phyloP scores from a whole-genome alignment of 2,113 vertebrate species.

The Nibea albiflora region DNA sequence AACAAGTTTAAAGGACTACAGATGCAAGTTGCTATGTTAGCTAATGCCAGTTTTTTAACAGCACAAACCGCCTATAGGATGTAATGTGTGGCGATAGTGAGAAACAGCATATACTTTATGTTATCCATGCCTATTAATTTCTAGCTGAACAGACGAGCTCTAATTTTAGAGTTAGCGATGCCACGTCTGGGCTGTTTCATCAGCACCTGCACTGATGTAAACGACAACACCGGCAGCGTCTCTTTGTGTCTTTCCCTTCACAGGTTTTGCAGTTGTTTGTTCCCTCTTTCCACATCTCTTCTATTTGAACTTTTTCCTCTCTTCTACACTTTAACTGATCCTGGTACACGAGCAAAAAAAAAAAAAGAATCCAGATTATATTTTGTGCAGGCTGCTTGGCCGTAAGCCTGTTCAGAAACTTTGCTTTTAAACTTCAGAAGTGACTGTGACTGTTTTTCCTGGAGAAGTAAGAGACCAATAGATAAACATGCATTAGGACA shows the following conservation, averaged over 20 bases:
- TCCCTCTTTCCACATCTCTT: neutral
- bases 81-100: no score
- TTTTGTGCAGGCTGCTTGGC: constrained; percentile 1
- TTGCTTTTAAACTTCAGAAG: constrained; percentile 21
- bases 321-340: neutral
- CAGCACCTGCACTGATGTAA: neutral
- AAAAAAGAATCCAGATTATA: neutral
- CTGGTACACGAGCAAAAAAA: neutral
- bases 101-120: neutral
- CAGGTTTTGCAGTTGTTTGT: neutral
- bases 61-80: neutral
- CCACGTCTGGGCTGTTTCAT: neutral
- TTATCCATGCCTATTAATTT: neutral
- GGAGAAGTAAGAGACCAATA: constrained; percentile 4
- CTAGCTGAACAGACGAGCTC: neutral
- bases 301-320: neutral
- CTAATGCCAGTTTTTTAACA: neutral
- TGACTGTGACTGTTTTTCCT: constrained; percentile 2
- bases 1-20: neutral
- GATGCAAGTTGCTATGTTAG: no score
- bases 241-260: neutral
- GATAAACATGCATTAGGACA: constrained; percentile 19
- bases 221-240: neutral
- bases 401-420: neutral
- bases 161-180: neutral